A percentile compares a stretch with the other conserved stretches of the same genome.
phyloP scores from a whole-genome alignment of 2,888 invertebrate genomes.

The Ormia ochracea region DNA sequence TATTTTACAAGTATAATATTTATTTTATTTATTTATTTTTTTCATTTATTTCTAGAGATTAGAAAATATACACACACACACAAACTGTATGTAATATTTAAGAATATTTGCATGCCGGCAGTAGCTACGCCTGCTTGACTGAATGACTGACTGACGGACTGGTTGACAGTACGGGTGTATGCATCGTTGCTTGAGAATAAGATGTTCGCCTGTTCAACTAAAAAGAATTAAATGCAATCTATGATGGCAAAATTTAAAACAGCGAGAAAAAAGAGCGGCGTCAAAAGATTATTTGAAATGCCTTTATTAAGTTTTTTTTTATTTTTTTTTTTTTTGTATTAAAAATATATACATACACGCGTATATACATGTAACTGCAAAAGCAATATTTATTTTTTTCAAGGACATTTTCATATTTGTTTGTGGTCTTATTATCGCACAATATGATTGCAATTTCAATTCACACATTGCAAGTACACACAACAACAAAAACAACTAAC shows the following conservation, averaged over 20 bases:
- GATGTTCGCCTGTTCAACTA: constrained; percentile 38
- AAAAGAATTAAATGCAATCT: constrained; percentile 37
- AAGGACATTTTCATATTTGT: constrained; percentile 57
- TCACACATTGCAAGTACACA: constrained; percentile 36
- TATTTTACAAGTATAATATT: constrained; percentile 12
- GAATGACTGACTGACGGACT: neutral
- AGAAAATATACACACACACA: constrained; percentile 36
- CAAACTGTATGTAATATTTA: constrained; percentile 11
- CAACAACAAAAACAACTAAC: constrained; percentile 1
- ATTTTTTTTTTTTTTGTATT: neutral
- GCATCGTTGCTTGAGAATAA: constrained; percentile 41
- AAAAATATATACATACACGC: neutral
- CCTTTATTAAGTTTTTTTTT: constrained; percentile 9
- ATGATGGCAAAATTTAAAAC: constrained; percentile 34
- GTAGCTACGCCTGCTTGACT: constrained; percentile 33
- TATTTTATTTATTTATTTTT: constrained; percentile 15
- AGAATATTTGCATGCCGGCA: constrained; percentile 42
- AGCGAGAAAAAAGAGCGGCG: constrained; percentile 32
- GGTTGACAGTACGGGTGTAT: constrained; percentile 5
- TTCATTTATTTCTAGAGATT: constrained; percentile 38
- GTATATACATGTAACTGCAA: no score
- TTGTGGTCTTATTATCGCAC: constrained; percentile 58
- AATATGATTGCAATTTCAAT: constrained; percentile 43
- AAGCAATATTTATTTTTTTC: constrained; percentile 49
- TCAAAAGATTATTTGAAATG: constrained; percentile 54